These are phyloP conservation scores for Phyto melanocephala DNA, from an alignment of 2,888 invertebrate species.

Conservation along the genomic window DNA sequence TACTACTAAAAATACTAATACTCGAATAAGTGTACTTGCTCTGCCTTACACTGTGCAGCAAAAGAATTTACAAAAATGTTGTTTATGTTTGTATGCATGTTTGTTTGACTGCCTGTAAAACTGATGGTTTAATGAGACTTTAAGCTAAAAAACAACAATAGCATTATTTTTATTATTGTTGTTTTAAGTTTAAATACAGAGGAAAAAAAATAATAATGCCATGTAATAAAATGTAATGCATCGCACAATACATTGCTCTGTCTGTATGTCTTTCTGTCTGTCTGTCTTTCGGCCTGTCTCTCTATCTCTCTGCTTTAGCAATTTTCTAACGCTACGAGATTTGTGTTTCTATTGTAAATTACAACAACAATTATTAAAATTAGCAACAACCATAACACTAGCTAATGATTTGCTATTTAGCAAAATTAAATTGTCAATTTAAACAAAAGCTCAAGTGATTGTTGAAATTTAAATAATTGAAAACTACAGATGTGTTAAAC, in stretches of 20 bases:
- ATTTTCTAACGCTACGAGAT: constrained; percentile 2
- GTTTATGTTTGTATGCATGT: neutral
- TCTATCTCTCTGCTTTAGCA: neutral
- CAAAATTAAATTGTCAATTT: constrained; percentile 52
- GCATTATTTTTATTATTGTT: constrained; percentile 16
- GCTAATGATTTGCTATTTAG: constrained; percentile 42
- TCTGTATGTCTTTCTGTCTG: neutral
- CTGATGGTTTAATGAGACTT: constrained; percentile 46
- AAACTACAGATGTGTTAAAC: neutral
- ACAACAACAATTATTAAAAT: constrained; percentile 22
- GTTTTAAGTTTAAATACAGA: constrained; percentile 33
- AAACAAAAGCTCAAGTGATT: constrained; percentile 26
- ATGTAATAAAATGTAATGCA: constrained; percentile 61
- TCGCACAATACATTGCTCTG: constrained; percentile 21
- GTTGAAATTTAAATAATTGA: constrained; percentile 27
- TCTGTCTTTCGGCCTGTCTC: neutral
- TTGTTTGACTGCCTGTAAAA: neutral
- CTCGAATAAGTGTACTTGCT: neutral
- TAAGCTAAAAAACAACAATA: constrained; percentile 26
- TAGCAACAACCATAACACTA: constrained; percentile 9
- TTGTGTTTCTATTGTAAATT: constrained; percentile 33
- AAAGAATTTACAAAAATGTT: constrained; percentile 6
- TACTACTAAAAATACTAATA: neutral
- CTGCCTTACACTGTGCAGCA: neutral
- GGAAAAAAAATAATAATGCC: constrained; percentile 47